Conservation (phyloP, 2,888 invertebrate species). For the Argyra leucocephala region DNA sequence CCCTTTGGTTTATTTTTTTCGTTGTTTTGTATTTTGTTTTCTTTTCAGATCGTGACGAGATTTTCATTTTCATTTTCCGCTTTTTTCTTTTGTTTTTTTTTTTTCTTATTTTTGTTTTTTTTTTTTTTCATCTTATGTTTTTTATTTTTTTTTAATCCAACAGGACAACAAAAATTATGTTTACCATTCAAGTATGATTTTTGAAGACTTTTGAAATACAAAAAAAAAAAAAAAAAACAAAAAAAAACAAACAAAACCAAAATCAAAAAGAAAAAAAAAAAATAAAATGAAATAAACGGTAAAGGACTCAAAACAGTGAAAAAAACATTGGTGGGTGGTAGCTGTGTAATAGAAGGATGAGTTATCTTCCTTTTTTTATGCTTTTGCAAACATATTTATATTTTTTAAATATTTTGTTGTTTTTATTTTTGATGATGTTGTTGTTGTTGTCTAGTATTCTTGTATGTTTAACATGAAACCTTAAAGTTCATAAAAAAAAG, state of each 20-base stretch:
- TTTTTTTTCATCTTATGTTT: too few relatives aligned
- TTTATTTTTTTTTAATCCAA: background rate
- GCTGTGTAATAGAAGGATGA: background rate
- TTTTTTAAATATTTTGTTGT: too few relatives aligned
- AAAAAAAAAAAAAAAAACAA: background rate
- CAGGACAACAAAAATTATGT: slow-evolving; percentile 1
- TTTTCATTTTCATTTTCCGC: too few relatives aligned
- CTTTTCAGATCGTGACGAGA: too few relatives aligned
- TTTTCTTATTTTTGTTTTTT: too few relatives aligned
- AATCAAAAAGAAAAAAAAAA: background rate
- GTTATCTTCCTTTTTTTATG: background rate
- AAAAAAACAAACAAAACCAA: background rate
- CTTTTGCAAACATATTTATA: background rate
- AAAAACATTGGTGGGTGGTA: too few relatives aligned
- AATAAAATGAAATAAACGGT: background rate
- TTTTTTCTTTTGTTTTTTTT: too few relatives aligned
- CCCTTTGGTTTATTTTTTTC: too few relatives aligned
- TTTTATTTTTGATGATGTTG: too few relatives aligned
- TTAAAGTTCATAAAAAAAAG: background rate
- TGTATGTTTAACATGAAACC: too few relatives aligned
- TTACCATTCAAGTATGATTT: slow-evolving; percentile 6
- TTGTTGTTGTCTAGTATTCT: background rate
- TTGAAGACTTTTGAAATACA: background rate
- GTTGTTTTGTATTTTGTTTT: too few relatives aligned
- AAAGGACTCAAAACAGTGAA: background rate